Conservation (phyloP, 2,113 vertebrate genomes). For the Vimba vimba region DNA sequence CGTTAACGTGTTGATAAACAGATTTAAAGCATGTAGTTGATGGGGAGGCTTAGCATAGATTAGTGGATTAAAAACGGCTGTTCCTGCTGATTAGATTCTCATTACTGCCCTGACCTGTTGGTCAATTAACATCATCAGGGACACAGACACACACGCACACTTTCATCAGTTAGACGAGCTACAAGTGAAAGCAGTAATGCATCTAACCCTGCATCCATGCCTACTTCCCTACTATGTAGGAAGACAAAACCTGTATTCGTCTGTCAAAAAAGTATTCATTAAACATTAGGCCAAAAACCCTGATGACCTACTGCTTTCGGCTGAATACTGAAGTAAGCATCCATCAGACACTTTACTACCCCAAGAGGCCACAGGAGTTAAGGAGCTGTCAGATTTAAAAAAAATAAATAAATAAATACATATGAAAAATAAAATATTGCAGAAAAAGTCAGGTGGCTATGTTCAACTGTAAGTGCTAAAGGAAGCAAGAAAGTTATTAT, state of each 20-base stretch:
- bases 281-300: not conserved
- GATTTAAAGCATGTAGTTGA: slow-evolving; percentile 43
- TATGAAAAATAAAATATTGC: not conserved
- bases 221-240: not conserved
- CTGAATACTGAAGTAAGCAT: not conserved
- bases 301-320: not conserved
- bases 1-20: slow-evolving; percentile 21
- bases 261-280: not conserved
- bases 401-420: too few species aligned
- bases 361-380: not conserved
- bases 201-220: not conserved
- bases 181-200: not conserved
- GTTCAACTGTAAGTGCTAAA: too few species aligned
- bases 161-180: slow-evolving; percentile 11
- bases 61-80: slow-evolving; percentile 47
- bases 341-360: not conserved
- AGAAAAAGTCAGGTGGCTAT: too few species aligned
- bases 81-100: slow-evolving; percentile 27
- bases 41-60: slow-evolving; percentile 45
- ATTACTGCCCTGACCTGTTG: slow-evolving; percentile 37
- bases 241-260: not conserved
- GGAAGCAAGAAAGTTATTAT: too few species aligned
- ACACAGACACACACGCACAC: slow-evolving; percentile 17
- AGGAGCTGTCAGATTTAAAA: not conserved
- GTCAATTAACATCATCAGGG: slow-evolving; percentile 53